Conservation (phyloP, 2,113 vertebrate genomes). For the Poeciliopsis occidentalis region DNA sequence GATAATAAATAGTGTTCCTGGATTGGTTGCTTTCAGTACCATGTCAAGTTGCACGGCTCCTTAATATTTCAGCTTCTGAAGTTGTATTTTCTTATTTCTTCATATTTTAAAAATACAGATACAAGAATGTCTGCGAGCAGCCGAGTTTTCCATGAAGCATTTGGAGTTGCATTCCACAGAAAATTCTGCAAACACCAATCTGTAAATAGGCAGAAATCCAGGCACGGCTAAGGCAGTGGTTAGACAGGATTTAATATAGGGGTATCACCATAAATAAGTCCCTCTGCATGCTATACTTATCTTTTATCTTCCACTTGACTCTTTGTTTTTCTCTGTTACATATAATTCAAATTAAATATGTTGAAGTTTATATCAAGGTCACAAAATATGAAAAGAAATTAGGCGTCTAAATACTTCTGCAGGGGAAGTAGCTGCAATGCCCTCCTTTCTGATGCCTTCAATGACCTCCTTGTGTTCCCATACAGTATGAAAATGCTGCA, state of each 20-base stretch:
- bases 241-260: background rate
- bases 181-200: no score
- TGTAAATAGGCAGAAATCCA: no score
- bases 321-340: background rate
- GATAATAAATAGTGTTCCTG: no score
- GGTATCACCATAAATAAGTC: background rate
- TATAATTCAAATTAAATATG: background rate
- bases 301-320: background rate
- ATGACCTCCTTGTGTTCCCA: slow-evolving; percentile 52
- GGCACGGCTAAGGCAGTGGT: background rate
- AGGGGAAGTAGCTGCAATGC: slow-evolving; percentile 3
- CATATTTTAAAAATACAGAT: no score
- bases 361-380: background rate
- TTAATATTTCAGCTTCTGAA: no score
- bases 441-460: slow-evolving; percentile 25
- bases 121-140: no score
- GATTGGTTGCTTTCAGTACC: no score
- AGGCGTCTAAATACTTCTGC: background rate
- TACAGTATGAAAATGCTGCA: slow-evolving; percentile 67
- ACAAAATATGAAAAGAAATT: background rate
- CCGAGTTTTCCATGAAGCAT: no score
- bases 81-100: no score
- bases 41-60: no score
- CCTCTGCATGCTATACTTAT: background rate
- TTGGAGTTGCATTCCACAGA: no score